Evolutionary conservation across 2,113 vertebrate genomes (phyloP), one percentile per base, ranked within the genome.

Genomic region (Coracopsis vasa): DNA sequence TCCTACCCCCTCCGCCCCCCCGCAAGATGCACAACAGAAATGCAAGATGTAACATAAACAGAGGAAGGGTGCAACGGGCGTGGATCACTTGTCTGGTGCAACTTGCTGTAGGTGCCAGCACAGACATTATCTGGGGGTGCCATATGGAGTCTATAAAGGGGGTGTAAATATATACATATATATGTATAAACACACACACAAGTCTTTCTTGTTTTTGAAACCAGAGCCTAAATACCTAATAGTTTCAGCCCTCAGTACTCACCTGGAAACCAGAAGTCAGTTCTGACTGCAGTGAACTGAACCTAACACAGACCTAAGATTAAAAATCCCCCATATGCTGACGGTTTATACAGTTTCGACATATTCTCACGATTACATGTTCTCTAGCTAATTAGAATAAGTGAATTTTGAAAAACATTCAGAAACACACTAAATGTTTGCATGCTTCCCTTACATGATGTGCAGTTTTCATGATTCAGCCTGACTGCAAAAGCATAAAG

Each of bases 1-100:
- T 35, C 4, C 19, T 14, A 35, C 14, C 14, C 41, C 13, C 8
- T 8, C 15, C 6, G 4, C 27, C 10, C 16, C 16, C 7, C 0
- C 0, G 21, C 48, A 65, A 51, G 31, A n/a, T 10, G 31, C 31
- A 31, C 27, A 74, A 65, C 8, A 56, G 24, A 72, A 66, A 73
- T 12, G 3, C 1, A 64, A 73, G 58, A 12, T 70, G 54, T 11
- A 53, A 41, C 11, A 37, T 31, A 48, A 77, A 58, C 6, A 78
- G 54, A 48, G 31, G 25, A 42, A 82, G 9, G 9, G 27, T 44
- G 62, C 19, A 42, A 67, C 28, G 19, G 31, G 13, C 58, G 33
- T 4, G 5, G 56, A 31, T 54, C 44, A 44, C 29, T 42, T 42
- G n/a, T 48, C 51, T 50, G 60, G 14, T 45, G 39, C 48, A 47